Conservation (phyloP, 2,113 vertebrate species). For the Ascaphus truei region DNA sequence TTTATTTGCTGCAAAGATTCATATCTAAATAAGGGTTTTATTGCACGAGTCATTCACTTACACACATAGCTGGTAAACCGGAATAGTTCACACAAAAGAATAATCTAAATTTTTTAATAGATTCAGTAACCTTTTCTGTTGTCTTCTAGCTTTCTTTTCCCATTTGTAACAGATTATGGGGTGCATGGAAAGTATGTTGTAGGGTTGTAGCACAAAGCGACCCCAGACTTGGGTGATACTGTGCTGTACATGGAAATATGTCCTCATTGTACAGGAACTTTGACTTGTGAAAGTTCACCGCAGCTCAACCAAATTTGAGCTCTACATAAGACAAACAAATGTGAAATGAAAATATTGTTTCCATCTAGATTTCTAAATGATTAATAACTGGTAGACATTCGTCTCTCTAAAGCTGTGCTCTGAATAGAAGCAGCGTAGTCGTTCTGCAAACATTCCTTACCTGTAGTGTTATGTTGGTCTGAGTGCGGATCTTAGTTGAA, state of each 20-base stretch:
- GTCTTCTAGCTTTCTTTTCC: neutral
- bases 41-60: neutral
- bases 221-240: no score
- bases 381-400: no score
- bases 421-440: no score
- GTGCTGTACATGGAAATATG: no score
- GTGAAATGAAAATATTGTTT: no score
- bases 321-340: no score
- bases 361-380: no score
- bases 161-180: neutral
- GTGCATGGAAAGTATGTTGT: neutral
- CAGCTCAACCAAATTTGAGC: no score
- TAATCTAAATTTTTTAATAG: neutral
- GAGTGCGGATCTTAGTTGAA: constrained; percentile 72
- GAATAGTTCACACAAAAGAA: neutral
- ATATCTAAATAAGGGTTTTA: constrained; percentile 20
- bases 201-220: neutral
- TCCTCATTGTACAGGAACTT: no score
- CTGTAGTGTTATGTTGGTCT: constrained; percentile 94
- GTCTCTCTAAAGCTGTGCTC: no score
- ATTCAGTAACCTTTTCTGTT: neutral
- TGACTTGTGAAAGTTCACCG: no score
- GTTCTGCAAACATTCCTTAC: constrained; percentile 53
- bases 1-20: constrained; percentile 12
- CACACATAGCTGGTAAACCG: neutral